Percentiles rank a stretch among this genome's conserved stretches.
Conservation (phyloP, 2,888 invertebrate genomes). For the Drosophila barbarae region DNA sequence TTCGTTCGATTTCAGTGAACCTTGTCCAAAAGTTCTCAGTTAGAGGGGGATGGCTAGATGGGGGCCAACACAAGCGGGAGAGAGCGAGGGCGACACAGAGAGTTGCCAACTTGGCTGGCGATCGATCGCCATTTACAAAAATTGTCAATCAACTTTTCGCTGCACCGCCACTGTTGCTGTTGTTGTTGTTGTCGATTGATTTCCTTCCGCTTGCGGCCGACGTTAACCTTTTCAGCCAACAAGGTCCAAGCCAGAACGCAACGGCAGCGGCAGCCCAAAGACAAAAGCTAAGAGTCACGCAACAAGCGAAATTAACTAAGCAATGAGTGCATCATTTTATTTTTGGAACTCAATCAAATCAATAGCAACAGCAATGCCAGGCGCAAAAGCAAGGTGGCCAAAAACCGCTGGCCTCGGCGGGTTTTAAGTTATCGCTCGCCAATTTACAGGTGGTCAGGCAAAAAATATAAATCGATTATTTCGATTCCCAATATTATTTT, state of each 20-base stretch:
- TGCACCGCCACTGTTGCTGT: conserved; percentile 29
- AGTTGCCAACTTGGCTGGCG: conserved; percentile 46
- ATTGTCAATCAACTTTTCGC: conserved; percentile 63
- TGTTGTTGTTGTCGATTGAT: conserved; percentile 32
- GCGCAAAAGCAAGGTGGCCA: conserved; percentile 22
- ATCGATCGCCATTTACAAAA: conserved; percentile 53
- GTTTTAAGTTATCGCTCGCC: conserved; percentile 11
- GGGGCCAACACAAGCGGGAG: background rate
- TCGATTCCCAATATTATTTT: background rate
- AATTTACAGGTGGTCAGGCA: background rate
- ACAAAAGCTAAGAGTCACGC: conserved; percentile 67
- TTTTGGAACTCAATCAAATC: conserved; percentile 70
- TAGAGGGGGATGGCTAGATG: conserved; percentile 24
- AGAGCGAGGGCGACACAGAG: conserved; percentile 26
- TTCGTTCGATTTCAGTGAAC: conserved; percentile 17
- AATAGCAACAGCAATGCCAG: conserved; percentile 46
- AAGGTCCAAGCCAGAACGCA: conserved; percentile 21
- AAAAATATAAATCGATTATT: conserved; percentile 7
- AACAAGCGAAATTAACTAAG: conserved; percentile 47
- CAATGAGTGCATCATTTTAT: conserved; percentile 65
- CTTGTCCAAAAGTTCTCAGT: conserved; percentile 31
- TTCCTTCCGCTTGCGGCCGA: conserved; percentile 63
- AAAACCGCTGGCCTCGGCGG: conserved; percentile 21
- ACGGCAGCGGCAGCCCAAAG: conserved; percentile 21
- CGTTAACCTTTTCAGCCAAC: conserved; percentile 54